phyloP scores from a whole-genome alignment of 2,113 vertebrate genomes.

The Tautogolabrus adspersus region DNA sequence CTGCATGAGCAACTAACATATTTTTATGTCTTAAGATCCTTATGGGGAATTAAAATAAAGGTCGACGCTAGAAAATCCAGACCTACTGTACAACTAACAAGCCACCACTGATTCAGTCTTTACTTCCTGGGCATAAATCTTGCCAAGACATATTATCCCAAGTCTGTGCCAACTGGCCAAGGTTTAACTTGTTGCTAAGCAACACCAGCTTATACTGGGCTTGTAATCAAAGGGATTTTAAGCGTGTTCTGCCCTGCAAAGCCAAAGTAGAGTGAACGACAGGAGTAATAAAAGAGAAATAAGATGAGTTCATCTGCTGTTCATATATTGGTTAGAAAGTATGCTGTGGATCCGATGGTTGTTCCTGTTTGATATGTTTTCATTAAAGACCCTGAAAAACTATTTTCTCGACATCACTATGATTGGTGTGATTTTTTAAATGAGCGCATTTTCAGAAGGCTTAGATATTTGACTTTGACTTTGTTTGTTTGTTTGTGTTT shows the following conservation, averaged over 20 bases:
- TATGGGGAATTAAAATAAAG: neutral
- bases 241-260: constrained; percentile 18
- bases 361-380: neutral
- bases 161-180: constrained; percentile 9
- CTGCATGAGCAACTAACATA: too few relatives aligned
- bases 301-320: neutral
- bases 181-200: constrained; percentile 41
- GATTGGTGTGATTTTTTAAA: too few relatives aligned
- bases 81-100: constrained; percentile 7
- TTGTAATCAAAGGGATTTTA: constrained; percentile 22
- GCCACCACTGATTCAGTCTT: constrained; percentile 5
- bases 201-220: constrained; percentile 33
- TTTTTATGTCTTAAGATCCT: neutral
- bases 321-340: neutral
- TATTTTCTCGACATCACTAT: neutral
- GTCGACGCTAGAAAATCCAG: constrained; percentile 2
- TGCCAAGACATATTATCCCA: constrained; percentile 32
- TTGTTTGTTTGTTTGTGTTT: too few relatives aligned
- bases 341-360: neutral
- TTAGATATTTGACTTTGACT: too few relatives aligned
- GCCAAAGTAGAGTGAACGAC: constrained; percentile 11
- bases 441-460: too few relatives aligned
- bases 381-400: neutral
- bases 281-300: constrained; percentile 16
- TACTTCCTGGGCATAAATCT: constrained; percentile 19